A percentile compares a stretch with the other conserved stretches of the same genome.
Evolutionary conservation across 2,797 vertebrate genomes (phyloP).

Genomic region (Rhinogobio ventralis): DNA sequence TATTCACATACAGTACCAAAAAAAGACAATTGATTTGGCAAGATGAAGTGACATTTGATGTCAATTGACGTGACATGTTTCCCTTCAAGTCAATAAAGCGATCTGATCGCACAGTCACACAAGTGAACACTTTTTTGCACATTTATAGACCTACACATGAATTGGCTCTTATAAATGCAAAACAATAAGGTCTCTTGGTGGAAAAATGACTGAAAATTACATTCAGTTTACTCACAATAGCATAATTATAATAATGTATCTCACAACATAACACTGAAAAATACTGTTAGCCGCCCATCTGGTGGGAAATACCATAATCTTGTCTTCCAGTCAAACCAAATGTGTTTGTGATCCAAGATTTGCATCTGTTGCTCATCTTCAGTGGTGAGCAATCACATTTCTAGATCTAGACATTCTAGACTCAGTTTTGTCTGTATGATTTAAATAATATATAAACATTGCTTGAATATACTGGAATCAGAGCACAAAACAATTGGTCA

Average conservation of each 20-base stretch:
- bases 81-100: background rate
- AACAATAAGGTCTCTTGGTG: background rate
- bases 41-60: background rate
- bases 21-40: background rate
- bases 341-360: slow-evolving; percentile 7
- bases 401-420: background rate
- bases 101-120: background rate
- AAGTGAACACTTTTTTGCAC: background rate
- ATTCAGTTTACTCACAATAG: slow-evolving; percentile 8
- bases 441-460: slow-evolving; percentile 11
- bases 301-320: slow-evolving; percentile 19
- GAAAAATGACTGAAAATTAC: background rate
- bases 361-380: slow-evolving; percentile 26
- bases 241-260: slow-evolving; percentile 18
- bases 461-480: background rate
- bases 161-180: background rate
- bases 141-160: background rate
- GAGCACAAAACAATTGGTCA: background rate
- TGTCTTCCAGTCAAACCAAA: slow-evolving; percentile 7
- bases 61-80: background rate
- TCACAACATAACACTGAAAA: slow-evolving; percentile 11
- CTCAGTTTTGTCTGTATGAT: slow-evolving; percentile 16
- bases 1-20: background rate
- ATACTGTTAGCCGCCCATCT: background rate
- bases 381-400: background rate